A percentile compares a stretch with the other conserved stretches of the same genome.
Evolutionary conservation across 2,888 invertebrate genomes (phyloP).

Genomic region (Lordiphosa andalusiaca): DNA sequence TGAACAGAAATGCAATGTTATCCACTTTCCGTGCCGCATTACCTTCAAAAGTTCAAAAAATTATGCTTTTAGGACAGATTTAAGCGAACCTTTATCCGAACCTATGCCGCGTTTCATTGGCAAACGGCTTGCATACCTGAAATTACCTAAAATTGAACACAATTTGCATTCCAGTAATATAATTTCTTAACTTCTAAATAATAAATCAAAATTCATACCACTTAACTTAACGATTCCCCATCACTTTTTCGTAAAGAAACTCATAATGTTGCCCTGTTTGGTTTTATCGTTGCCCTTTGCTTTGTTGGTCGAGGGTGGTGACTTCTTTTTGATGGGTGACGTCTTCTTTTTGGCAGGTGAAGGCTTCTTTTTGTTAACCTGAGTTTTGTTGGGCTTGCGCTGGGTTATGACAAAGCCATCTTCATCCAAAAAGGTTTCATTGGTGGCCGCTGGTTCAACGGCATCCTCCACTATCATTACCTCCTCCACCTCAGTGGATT

Average conservation of each 20-base stretch:
- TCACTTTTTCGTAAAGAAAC: constrained; percentile 76
- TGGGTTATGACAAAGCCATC: constrained; percentile 78
- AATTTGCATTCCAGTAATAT: neutral
- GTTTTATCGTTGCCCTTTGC: constrained; percentile 56
- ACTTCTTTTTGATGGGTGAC: constrained; percentile 50
- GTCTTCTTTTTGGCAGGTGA: constrained; percentile 37
- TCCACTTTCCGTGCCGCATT: too few species aligned
- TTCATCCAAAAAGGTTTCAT: constrained; percentile 77
- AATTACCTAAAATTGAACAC: too few species aligned
- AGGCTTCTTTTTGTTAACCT: constrained; percentile 35
- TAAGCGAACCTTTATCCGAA: too few species aligned
- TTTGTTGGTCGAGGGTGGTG: constrained; percentile 48
- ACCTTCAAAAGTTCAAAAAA: too few species aligned
- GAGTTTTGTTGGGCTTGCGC: constrained; percentile 55
- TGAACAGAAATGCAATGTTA: too few species aligned
- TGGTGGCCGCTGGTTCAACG: constrained; percentile 20
- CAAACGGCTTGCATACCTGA: too few species aligned
- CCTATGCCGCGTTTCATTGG: too few species aligned
- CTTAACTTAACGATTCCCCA: too few species aligned
- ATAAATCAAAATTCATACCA: neutral
- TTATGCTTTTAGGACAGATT: too few species aligned
- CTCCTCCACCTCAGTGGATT: constrained; percentile 56
- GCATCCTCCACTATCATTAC: constrained; percentile 34
- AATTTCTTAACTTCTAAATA: neutral
- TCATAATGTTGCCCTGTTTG: constrained; percentile 77